Evolutionary conservation across 2,888 invertebrate species (phyloP).

Genomic region (Lasius platythorax): DNA sequence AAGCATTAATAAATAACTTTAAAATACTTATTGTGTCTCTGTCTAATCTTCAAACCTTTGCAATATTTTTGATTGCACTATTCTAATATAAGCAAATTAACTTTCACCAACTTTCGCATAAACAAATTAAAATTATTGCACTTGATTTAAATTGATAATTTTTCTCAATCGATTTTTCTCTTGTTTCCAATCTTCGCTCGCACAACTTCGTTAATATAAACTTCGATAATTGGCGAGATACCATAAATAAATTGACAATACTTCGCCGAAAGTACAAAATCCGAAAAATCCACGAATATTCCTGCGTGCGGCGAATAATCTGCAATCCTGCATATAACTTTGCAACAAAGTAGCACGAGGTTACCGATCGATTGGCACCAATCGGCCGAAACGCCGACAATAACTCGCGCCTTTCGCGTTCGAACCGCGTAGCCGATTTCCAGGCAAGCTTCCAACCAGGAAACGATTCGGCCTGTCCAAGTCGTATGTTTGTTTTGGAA

Average conservation of each 20-base stretch:
- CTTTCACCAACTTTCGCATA: background rate
- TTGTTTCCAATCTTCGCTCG: background rate
- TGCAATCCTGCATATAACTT: conserved; percentile 17
- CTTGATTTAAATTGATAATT: background rate
- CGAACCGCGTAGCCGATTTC: conserved; percentile 58
- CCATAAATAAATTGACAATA: background rate
- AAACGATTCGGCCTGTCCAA: conserved; percentile 72
- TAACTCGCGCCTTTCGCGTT: conserved; percentile 61
- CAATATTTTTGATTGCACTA: background rate
- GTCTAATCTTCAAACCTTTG: background rate
- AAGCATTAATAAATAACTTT: background rate
- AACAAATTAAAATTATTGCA: background rate
- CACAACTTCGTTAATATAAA: background rate
- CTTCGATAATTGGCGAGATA: background rate
- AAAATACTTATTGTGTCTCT: background rate
- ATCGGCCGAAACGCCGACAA: conserved; percentile 54
- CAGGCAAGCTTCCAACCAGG: conserved; percentile 71
- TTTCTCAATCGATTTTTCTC: background rate
- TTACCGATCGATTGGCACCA: conserved; percentile 23
- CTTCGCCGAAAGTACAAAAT: background rate
- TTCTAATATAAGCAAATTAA: background rate
- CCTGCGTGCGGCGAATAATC: background rate
- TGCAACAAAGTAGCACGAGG: conserved; percentile 38
- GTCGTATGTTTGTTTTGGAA: conserved; percentile 77
- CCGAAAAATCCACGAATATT: background rate